Evolutionary conservation across 2,797 vertebrate species (phyloP).

Genomic region (Smutsia temminckii): DNA sequence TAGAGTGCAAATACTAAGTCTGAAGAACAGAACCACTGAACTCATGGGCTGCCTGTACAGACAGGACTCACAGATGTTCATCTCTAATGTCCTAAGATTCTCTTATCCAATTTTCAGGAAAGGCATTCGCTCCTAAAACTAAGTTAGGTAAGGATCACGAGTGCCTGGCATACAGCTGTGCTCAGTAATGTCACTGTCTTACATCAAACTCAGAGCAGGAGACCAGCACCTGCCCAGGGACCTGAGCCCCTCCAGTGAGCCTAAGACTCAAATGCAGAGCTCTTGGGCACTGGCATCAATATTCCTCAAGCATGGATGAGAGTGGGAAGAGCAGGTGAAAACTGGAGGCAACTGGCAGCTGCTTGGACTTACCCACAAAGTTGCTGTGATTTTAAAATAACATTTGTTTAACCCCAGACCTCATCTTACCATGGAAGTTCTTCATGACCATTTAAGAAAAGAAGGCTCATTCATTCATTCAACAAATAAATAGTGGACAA

Average conservation of each 20-base stretch:
- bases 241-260: not conserved
- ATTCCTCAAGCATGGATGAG: not conserved
- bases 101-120: not conserved
- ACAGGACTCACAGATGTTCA: not conserved
- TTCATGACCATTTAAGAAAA: not conserved
- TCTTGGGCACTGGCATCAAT: accelerated
- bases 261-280: not conserved
- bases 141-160: not conserved
- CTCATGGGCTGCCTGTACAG: accelerated
- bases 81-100: not conserved
- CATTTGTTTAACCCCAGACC: not conserved
- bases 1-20: not conserved
- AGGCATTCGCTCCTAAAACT: not conserved
- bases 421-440: not conserved
- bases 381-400: not conserved
- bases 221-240: not conserved
- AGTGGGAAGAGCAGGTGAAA: not conserved
- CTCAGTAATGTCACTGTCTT: not conserved
- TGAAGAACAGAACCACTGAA: not conserved
- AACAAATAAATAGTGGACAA: not conserved
- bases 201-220: not conserved
- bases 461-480: not conserved
- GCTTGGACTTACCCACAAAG: not conserved
- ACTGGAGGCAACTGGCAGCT: not conserved
- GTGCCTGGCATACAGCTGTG: not conserved